Percentiles rank a stretch among this genome's conserved stretches.
Conservation (phyloP, 2,888 invertebrate species). For the Trisateles emortualis region DNA sequence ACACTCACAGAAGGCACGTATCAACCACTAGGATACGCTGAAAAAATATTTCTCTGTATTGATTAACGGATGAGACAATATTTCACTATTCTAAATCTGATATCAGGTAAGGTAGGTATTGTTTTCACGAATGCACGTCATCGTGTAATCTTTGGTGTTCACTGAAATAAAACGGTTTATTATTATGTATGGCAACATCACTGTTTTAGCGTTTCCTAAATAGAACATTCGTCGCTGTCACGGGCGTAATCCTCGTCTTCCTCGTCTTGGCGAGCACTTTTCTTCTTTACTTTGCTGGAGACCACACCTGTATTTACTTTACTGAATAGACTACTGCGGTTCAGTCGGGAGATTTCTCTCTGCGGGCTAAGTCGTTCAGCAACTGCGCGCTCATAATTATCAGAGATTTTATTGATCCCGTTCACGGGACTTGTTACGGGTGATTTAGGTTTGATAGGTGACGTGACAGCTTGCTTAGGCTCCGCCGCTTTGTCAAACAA, state of each 20-base stretch:
- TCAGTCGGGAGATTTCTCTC: slow-evolving; percentile 67
- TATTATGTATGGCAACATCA: slow-evolving; percentile 52
- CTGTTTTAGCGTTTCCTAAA: slow-evolving; percentile 68
- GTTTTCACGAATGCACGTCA: slow-evolving; percentile 55
- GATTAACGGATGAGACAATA: slow-evolving; percentile 57
- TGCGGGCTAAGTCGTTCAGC: slow-evolving; percentile 79
- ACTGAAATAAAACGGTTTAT: slow-evolving; percentile 52
- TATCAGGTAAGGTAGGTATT: slow-evolving; percentile 45
- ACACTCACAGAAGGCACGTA: slow-evolving; percentile 79
- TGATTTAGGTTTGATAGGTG: slow-evolving; percentile 66
- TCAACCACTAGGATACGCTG: slow-evolving; percentile 78
- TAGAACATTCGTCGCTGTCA: slow-evolving; percentile 89
- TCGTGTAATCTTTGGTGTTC: slow-evolving; percentile 76
- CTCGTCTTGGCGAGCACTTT: slow-evolving; percentile 64
- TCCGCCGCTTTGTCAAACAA: slow-evolving; percentile 65
- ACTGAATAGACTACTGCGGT: slow-evolving; percentile 76
- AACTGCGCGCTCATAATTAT: slow-evolving; percentile 81
- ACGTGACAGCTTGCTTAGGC: slow-evolving; percentile 51
- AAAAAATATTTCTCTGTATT: slow-evolving; percentile 80
- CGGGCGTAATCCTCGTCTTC: slow-evolving; percentile 85
- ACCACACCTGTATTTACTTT: slow-evolving; percentile 81
- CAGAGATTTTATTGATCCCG: slow-evolving; percentile 81
- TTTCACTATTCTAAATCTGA: slow-evolving; percentile 54
- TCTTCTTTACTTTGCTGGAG: slow-evolving; percentile 70
- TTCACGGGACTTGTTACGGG: slow-evolving; percentile 75